These are phyloP conservation scores for Drosophila testacea DNA, from an alignment of 2,888 invertebrate species.

Conservation along the genomic window DNA sequence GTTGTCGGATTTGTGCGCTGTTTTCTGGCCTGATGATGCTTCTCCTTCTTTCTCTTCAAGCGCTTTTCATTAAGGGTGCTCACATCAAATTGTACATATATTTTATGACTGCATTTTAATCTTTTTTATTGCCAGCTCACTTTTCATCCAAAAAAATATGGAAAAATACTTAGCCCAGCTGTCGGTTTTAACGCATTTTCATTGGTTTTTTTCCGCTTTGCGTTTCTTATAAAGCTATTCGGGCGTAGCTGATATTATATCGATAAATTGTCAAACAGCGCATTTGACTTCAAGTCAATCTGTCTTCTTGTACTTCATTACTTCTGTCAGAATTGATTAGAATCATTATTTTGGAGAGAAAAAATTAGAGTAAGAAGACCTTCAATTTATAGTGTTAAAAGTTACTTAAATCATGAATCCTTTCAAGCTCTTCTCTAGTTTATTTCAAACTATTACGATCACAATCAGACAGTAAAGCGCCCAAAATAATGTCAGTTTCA, in stretches of 20 bases:
- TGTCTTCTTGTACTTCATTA: no score
- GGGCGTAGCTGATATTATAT: not conserved
- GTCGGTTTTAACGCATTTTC: slow-evolving; percentile 9
- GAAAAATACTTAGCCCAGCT: slow-evolving; percentile 16
- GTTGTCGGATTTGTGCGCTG: slow-evolving; percentile 33
- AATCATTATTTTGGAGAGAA: no score
- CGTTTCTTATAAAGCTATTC: not conserved
- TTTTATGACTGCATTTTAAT: slow-evolving; percentile 70
- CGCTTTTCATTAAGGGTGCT: slow-evolving; percentile 67
- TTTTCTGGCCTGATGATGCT: slow-evolving; percentile 13
- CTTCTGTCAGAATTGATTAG: no score
- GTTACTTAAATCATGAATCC: not conserved
- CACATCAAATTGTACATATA: slow-evolving; percentile 67
- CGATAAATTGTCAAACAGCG: slow-evolving; percentile 1
- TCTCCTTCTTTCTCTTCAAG: slow-evolving; percentile 8
- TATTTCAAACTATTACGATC: not conserved
- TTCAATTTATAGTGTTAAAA: no score
- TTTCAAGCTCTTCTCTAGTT: not conserved
- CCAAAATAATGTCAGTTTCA: slow-evolving; percentile 15
- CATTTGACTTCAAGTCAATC: not conserved
- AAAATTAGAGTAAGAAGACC: no score
- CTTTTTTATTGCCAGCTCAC: slow-evolving; percentile 56
- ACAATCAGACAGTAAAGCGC: not conserved
- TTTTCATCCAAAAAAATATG: slow-evolving; percentile 33
- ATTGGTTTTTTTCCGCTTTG: slow-evolving; percentile 1